Base-by-base conservation (phyloP, 2,113 vertebrate genomes). In the Lasiurus borealis region DNA sequence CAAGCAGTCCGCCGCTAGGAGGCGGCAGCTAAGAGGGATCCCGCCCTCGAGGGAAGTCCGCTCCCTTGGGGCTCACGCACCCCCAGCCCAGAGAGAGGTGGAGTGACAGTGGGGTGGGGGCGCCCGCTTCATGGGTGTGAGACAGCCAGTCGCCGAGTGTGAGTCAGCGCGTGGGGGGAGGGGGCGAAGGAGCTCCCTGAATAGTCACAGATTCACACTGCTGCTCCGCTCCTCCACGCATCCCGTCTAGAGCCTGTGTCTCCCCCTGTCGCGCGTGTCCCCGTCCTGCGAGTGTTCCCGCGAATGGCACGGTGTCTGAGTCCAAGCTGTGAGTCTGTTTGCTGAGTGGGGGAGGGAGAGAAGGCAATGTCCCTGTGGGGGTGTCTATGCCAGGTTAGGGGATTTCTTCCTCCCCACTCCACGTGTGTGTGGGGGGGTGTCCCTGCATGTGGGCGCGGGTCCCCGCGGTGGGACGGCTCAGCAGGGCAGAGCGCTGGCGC, bases 141-240 rank as follows among this genome's bases (percentile, higher is more conserved):
- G 97, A 96, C 93, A 62, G 90, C 75, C 31, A 90, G 90, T 66
- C 73, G 34, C 92, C 71, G 88, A 25, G 40, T 75, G 93, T 96
- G 94, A 96, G 96, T 97, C 95, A 96, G 97, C 93, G 81, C 52
- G 91, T 66, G 73, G 62, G 92, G 88, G n/a, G 40, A 80, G 78
- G n/a, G 12, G 83, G 71, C 44, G 87, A 4, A 46, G 80, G 75
- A 62, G 89, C 95, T 86, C 34, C 31, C 14, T 1, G 75, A 81
- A 72, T 14, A 96, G 96, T 95, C 96, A 87, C 93, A 87, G 86
- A 95, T 57, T 93, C 94, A 52, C 97, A 82, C 97, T 96, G 80
- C 23, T n/a, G 62, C 93, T 64, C 31, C 0, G 87, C 62, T 68
- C 90, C 90, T 90, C 91, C 93, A 36, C 83, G 91, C 81, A 66